These are phyloP conservation scores for Rutpela maculata DNA, from an alignment of 2,888 invertebrate species.

Conservation along the genomic window DNA sequence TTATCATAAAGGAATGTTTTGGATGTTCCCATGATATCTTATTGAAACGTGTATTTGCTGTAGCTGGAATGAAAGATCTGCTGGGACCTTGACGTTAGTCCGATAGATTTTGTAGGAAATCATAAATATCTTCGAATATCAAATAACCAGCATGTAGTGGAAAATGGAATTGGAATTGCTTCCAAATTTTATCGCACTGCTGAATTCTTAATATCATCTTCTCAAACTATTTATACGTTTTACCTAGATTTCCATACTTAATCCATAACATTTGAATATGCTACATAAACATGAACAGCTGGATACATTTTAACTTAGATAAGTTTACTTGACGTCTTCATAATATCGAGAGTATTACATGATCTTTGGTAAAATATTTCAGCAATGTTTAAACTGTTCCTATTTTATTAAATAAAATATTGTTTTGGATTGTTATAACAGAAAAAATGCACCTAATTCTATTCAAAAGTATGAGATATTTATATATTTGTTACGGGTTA, in stretches of 20 bases:
- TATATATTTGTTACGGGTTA: too few relatives aligned
- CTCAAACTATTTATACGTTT: slow-evolving; percentile 52
- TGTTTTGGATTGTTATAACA: too few relatives aligned
- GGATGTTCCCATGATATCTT: slow-evolving; percentile 57
- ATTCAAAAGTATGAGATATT: too few relatives aligned
- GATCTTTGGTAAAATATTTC: too few relatives aligned
- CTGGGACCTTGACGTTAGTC: slow-evolving; percentile 45
- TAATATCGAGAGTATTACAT: too few relatives aligned
- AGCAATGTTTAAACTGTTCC: too few relatives aligned
- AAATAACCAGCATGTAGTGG: slow-evolving; percentile 65
- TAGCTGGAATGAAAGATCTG: slow-evolving; percentile 35
- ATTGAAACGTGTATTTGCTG: slow-evolving; percentile 49
- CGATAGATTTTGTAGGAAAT: slow-evolving; percentile 62
- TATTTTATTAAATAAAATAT: too few relatives aligned
- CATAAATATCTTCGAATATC: slow-evolving; percentile 72
- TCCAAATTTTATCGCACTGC: slow-evolving; percentile 61
- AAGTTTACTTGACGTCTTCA: too few relatives aligned
- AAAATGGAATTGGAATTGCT: slow-evolving; percentile 64
- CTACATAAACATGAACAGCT: slow-evolving; percentile 53
- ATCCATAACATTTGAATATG: slow-evolving; percentile 55
- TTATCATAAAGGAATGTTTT: slow-evolving; percentile 69
- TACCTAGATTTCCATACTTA: slow-evolving; percentile 53
- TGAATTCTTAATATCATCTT: slow-evolving; percentile 60
- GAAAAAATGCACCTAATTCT: too few relatives aligned
- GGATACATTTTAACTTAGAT: slow-evolving; percentile 28